Evolutionary conservation across 2,797 vertebrate species (phyloP).

Genomic region (Botia kubotai): DNA sequence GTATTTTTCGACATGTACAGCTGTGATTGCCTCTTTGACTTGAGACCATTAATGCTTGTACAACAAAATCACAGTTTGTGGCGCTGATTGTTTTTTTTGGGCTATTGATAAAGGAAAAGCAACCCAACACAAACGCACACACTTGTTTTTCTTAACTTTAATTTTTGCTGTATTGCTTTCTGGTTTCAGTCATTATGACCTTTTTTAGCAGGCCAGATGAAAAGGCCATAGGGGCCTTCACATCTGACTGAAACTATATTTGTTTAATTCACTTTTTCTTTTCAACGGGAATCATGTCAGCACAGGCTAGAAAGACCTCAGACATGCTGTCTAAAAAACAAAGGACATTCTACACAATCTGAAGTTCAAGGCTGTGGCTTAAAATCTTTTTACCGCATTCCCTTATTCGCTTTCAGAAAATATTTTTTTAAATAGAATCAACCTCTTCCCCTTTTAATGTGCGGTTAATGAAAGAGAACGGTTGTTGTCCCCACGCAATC

Average conservation of each 20-base stretch:
- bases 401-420: background rate
- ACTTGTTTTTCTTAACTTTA: too few relatives aligned
- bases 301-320: background rate
- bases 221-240: background rate
- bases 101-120: background rate
- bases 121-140: background rate
- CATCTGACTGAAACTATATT: background rate
- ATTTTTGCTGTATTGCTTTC: background rate
- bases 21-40: background rate
- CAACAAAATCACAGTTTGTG: background rate
- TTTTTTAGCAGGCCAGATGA: background rate
- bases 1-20: background rate
- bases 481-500: background rate
- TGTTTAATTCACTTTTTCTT: background rate
- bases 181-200: background rate
- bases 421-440: background rate
- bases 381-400: background rate
- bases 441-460: background rate
- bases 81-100: background rate
- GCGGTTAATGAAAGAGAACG: constrained; percentile 10
- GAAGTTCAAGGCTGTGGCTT: constrained; percentile 4
- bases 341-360: background rate
- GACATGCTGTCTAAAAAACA: background rate
- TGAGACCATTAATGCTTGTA: background rate
- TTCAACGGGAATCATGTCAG: background rate